Base-by-base conservation (phyloP, 2,113 vertebrate species). In the Gobiocypris rarus region DNA sequence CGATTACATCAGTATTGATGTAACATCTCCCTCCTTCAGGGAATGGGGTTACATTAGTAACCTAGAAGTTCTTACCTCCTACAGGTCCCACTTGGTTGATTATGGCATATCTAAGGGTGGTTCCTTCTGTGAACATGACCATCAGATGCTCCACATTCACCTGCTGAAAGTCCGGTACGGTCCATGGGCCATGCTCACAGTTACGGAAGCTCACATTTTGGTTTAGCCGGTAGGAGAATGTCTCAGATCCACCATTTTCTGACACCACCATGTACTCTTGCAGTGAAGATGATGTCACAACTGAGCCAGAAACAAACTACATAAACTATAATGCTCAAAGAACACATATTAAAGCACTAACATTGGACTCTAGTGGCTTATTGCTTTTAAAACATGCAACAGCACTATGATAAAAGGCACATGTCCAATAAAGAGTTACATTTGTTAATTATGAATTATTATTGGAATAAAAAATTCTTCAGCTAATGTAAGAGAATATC, bases 151-250 rank as follows among this genome's bases (percentile, higher is more conserved):
- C 86, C 82, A 94, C 94, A 0, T 59, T 90, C n/a, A 96, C 92
- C 83, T 74, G 92, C 91, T 94, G 94, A 34, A 73, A 58, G 19
- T 80, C 3, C 0, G 92, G 92, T 17, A 13, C 0, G 4, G 28
- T 63, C 28, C 11, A 52, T 1, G 67, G 90, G 3, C 88, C 4
- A 0, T 94, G 92, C 0, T 84, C 84, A 75, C 95, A 96, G 0
- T 81, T 79, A 2, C 88, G 17, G 34, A 93, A 94, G 17, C 92
- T 94, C 85, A 96, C 8, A 84, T 96, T 96, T 90, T 96, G 95
- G 3, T 24, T 88, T 78, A 96, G 31, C 34, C 45, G 92, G 88
- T 95, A 96, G 61, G 94, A 94, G 52, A 89, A 38, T 1, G 89
- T 94, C 73, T 93, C 93, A 65, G 93, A 95, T 41, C 86, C 88